Conservation (phyloP, 2,888 invertebrate species). For the Thyatira batis region DNA sequence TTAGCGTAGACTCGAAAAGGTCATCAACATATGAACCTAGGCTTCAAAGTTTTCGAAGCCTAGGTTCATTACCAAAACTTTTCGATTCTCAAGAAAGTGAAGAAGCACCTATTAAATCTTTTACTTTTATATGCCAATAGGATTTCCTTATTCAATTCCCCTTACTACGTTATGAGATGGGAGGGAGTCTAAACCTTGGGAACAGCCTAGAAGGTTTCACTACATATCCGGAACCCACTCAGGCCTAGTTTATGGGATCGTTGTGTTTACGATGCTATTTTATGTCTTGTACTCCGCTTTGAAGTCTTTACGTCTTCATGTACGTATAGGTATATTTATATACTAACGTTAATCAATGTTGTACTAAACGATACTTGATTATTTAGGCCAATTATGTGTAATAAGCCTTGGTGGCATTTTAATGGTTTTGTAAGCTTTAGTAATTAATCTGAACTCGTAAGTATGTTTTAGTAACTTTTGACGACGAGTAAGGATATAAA, state of each 20-base stretch:
- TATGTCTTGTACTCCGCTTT: conserved; percentile 11
- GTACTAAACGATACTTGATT: background rate
- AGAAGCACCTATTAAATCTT: background rate
- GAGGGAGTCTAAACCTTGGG: background rate
- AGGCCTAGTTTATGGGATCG: conserved; percentile 17
- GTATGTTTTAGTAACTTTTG: too few species aligned
- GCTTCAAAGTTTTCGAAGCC: too few species aligned
- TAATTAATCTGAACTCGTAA: too few species aligned
- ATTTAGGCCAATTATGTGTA: too few species aligned
- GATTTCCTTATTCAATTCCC: background rate
- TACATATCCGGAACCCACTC: conserved; percentile 6
- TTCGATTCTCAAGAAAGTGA: too few species aligned
- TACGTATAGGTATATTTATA: background rate
- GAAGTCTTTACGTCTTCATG: background rate
- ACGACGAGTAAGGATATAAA: too few species aligned
- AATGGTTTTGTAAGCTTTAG: too few species aligned
- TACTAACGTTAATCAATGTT: background rate
- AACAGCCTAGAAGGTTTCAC: background rate
- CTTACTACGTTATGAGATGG: background rate
- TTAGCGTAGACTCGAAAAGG: too few species aligned
- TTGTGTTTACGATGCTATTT: conserved; percentile 21
- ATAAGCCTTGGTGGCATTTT: too few species aligned
- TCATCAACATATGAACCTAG: too few species aligned
- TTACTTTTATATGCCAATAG: background rate
- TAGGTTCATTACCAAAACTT: too few species aligned